phyloP scores from a whole-genome alignment of 1,140 invertebrate species.

The Mya arenaria region DNA sequence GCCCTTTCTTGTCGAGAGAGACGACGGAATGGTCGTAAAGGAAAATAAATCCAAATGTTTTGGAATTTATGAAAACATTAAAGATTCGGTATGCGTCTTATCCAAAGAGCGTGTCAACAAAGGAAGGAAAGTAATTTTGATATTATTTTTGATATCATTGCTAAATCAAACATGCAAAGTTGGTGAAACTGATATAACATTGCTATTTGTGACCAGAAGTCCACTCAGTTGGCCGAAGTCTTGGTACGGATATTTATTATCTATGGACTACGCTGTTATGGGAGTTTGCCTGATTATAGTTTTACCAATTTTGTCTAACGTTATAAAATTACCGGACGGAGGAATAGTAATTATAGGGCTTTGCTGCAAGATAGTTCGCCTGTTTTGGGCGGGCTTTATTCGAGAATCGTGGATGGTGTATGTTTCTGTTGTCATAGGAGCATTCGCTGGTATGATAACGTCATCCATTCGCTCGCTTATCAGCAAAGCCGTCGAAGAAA shows the following conservation, averaged over 20 bases:
- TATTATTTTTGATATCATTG: constrained; percentile 64
- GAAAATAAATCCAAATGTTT: constrained; percentile 26
- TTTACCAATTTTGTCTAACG: constrained; percentile 73
- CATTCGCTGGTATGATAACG: constrained; percentile 74
- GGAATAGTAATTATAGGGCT: constrained; percentile 74
- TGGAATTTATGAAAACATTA: constrained; percentile 66
- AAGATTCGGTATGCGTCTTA: constrained; percentile 70
- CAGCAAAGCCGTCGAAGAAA: constrained; percentile 74
- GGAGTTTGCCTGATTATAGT: constrained; percentile 74
- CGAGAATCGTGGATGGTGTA: constrained; percentile 78
- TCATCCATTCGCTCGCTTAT: constrained; percentile 74
- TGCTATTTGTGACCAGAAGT: constrained; percentile 72
- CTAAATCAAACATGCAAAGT: constrained; percentile 76
- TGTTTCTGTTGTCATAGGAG: constrained; percentile 71
- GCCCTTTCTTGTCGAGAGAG: constrained; percentile 43
- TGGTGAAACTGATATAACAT: constrained; percentile 78
- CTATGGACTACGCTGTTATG: constrained; percentile 78
- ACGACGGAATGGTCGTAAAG: constrained; percentile 39
- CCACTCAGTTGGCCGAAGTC: constrained; percentile 78
- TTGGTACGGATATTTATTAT: constrained; percentile 79
- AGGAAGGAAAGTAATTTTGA: constrained; percentile 63
- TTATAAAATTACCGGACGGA: constrained; percentile 68
- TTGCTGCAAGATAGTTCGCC: constrained; percentile 73
- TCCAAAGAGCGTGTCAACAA: constrained; percentile 62
- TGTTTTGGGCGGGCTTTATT: constrained; percentile 74